Evolutionary conservation across 2,888 invertebrate genomes (phyloP).

Genomic region (Zaprionus bogoriensis): DNA sequence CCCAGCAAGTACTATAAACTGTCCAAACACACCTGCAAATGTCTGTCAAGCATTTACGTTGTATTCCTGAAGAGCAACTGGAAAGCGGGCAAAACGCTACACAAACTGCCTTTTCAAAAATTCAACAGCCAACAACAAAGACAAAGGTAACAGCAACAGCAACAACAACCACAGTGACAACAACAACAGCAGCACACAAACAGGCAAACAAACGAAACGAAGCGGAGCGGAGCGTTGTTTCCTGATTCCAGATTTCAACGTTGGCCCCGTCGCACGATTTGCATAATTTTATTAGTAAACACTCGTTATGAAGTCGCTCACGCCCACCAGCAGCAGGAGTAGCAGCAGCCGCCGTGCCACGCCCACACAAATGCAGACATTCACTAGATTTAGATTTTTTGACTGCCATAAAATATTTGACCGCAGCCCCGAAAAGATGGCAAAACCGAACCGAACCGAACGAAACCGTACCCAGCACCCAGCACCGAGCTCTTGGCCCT

Average conservation of each 20-base stretch:
- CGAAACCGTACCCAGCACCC: conserved; percentile 38
- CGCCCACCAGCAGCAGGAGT: conserved; percentile 22
- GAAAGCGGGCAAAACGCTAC: conserved; percentile 54
- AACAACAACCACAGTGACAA: conserved; percentile 22
- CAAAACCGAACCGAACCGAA: too few relatives aligned
- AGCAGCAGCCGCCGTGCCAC: conserved; percentile 9
- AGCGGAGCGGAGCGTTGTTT: conserved; percentile 19
- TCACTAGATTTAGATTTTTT: conserved; percentile 70
- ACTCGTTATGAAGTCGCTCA: conserved; percentile 73
- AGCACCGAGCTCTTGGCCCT: not conserved
- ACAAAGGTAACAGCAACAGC: too few relatives aligned
- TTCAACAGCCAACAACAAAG: conserved; percentile 59
- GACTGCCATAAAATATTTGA: conserved; percentile 73
- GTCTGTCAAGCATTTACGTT: conserved; percentile 57
- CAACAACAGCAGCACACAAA: not conserved
- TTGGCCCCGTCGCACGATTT: conserved; percentile 61
- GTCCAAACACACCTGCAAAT: conserved; percentile 62
- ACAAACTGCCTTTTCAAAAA: conserved; percentile 73
- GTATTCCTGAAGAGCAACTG: conserved; percentile 3
- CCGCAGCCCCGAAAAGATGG: conserved; percentile 62
- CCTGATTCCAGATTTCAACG: conserved; percentile 34
- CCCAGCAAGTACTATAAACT: conserved; percentile 38
- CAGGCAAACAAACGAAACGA: conserved; percentile 39
- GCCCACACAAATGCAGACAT: conserved; percentile 61
- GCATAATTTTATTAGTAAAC: conserved; percentile 79